Base-by-base conservation (phyloP, 2,797 vertebrate species). In the Neosalanx taihuensis region DNA sequence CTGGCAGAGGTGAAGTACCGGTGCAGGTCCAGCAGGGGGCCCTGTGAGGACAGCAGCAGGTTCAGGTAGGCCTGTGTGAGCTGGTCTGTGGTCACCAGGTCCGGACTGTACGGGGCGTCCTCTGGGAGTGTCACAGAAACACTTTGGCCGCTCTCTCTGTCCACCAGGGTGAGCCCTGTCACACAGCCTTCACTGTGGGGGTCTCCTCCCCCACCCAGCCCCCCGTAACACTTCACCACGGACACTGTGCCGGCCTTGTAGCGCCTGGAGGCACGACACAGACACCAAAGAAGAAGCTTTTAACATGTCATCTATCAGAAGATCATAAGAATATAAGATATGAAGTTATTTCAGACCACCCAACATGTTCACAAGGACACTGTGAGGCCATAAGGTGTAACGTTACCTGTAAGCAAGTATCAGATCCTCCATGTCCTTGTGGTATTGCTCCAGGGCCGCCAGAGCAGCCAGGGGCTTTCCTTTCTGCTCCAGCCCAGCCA, bases 21-120 rank as follows among this genome's bases (percentile, higher is more conserved):
- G 80, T 87, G 58, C 74, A 91, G 80, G 71, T 79, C 65, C 23
- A 81, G 80, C 65, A 90, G 72, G 0, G 89, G 89, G 4, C 87
- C 88, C 12, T 83, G 63, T 7, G 68, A 67, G 5, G 89, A 86
- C 79, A 91, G 89, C 31, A 91, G 64, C 20, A 69, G 79, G 49
- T 87, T 81, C 74, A 92, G 56, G 73, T 91, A 92, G 5, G 82
- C 83, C 77, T 85, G 73, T 33, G 83, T 10, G 51, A 87, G 91
- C 30, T 86, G 82, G 72, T 88, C 86, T 18, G 88, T 83, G 41
- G 88, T 79, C 84, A 89, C 85, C 65, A 86, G 79, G 76, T 88
- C 82, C 65, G 79, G 72, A 81, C 85, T 78, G n/a, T 65, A 71
- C 41, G 71, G 57, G 23, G 67, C 41, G 49, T 26, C 5, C 10